A percentile compares a stretch with the other conserved stretches of the same genome.
Evolutionary conservation across 2,113 vertebrate species (phyloP).

Genomic region (Rhinolophus ferrumequinum): DNA sequence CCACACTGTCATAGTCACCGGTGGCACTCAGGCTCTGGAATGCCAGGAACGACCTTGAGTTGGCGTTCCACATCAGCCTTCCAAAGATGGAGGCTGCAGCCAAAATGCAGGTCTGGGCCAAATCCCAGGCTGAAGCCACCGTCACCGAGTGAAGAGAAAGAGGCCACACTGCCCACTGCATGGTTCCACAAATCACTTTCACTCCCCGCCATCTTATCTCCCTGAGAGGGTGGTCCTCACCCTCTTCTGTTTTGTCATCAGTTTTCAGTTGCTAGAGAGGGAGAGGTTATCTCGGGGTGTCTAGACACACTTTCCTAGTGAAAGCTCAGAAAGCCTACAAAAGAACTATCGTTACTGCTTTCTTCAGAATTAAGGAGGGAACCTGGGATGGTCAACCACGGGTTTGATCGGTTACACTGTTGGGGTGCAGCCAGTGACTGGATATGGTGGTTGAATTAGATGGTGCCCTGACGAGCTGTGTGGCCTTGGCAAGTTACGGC

Average conservation of each 20-base stretch:
- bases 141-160: background rate
- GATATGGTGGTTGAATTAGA: background rate
- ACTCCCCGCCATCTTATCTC: background rate
- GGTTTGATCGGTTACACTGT: background rate
- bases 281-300: background rate
- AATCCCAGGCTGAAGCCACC: background rate
- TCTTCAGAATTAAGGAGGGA: background rate
- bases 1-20: accelerated
- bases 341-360: background rate
- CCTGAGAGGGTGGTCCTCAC: background rate
- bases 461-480: accelerated
- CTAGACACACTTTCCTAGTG: background rate
- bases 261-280: background rate
- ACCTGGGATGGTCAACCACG: background rate
- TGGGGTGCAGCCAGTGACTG: background rate
- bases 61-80: background rate
- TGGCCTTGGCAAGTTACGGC: background rate
- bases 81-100: background rate
- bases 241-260: background rate
- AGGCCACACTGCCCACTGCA: accelerated
- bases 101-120: background rate
- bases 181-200: accelerated
- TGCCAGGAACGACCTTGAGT: background rate
- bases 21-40: background rate
- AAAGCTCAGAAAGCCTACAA: background rate